A percentile compares a stretch with the other conserved stretches of the same genome.
These are phyloP conservation scores for Mimachlamys varia DNA, from an alignment of 2,888 invertebrate genomes.

Conservation along the genomic window DNA sequence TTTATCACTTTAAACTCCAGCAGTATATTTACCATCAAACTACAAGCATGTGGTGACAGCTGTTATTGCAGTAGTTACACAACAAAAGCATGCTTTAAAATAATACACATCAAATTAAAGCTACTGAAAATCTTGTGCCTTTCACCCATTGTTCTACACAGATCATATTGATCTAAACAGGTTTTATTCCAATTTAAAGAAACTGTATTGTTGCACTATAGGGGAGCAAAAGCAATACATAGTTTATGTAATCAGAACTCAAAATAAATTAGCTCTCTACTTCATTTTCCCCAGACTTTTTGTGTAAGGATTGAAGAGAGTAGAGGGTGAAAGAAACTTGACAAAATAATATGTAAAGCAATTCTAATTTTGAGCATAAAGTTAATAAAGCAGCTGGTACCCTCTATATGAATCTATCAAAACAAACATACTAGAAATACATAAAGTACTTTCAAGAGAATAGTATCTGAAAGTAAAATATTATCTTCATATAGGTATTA, in stretches of 20 bases:
- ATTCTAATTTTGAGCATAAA: background rate
- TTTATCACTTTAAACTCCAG: no score
- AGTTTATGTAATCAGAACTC: no score
- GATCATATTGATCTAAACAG: background rate
- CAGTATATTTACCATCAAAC: background rate
- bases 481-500: no score
- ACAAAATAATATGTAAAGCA: background rate
- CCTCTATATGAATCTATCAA: no score
- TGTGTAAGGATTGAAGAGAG: background rate
- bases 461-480: no score
- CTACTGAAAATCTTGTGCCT: background rate
- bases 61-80: no score
- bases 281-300: background rate
- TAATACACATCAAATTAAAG: background rate
- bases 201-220: background rate
- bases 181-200: background rate
- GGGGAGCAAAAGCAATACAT: background rate
- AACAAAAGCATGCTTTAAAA: slow-evolving; percentile 24
- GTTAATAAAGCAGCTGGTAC: background rate
- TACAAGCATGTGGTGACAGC: background rate
- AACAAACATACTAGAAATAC: no score
- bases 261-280: background rate
- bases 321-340: background rate
- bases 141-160: background rate
- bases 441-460: no score